Evolutionary conservation across 2,888 invertebrate genomes (phyloP), one percentile per base, ranked within the genome.

Genomic region (Tetheella fluctuosa): DNA sequence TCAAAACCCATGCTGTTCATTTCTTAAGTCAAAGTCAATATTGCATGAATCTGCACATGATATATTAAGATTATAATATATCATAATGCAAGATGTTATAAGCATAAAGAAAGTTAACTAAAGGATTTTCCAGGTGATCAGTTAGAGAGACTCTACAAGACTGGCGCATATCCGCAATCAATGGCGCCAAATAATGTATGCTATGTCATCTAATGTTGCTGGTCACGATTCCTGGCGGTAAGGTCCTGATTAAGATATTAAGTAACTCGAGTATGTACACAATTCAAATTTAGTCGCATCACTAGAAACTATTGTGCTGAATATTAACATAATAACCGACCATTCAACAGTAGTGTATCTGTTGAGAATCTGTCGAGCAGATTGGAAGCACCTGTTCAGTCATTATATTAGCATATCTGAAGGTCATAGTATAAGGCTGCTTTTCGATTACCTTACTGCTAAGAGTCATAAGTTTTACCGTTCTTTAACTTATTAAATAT

Each of bases 151-250:
- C 17, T 20, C n/a, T 25, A 25, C 39, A 10, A 42, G 48, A 28
- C 53, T 54, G 15, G n/a, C 25, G n/a, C 28, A 28, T 48, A 48
- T 48, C 48, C 48, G 48, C 48, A 48, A 48, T 20, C 48, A 20
- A 10, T 48, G 48, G 48, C 48, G 48, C 48, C 48, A 15, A 48
- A 48, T 48, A 48, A 48, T 48, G 20, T 48, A 48, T 48, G 48
- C 48, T 48, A 20, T 34, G 8, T 2, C 48, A 48, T 48, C 20
- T 20, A 48, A 20, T 10, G 10, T 48, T 48, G 48, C 48, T 10
- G 10, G n/a, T 20, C 48, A 48, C 48, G 48, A 48, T 20, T 8
- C 48, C 20, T 5, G 7, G 17, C 8, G 7, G 48, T 20, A 20
- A 48, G 48, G 48, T 10, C 20, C 20, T 48, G 48, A 48, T 48